Base-by-base conservation (phyloP, 1,140 invertebrate genomes). In the Cephus cinctus region DNA sequence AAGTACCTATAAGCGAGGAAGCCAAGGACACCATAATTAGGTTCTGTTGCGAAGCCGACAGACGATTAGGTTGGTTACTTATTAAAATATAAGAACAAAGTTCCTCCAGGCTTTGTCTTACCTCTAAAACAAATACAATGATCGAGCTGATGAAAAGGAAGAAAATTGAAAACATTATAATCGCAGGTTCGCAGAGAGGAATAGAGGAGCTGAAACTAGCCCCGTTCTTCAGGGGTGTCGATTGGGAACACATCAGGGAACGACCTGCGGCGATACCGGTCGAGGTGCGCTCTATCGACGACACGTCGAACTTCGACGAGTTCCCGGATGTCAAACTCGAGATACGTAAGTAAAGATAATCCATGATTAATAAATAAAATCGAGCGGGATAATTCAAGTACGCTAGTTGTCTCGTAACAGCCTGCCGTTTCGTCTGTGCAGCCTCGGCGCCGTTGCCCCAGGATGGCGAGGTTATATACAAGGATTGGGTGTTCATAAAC, bases 241-340 rank as follows among this genome's bases (percentile, higher is more conserved):
- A 98, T 75, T 97, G 94, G 94, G 90, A 92, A 60, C 93, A 97
- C 75, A 96, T 92, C 62, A 86, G 96, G 54, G 96, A 99, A 70
- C 82, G 96, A 52, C 97, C 98, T 38, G 93, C 98, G 47, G 96
- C 96, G 54, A 98, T 98, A 77, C 87, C 92, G 35, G 93, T 98
- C 19, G 92, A 96, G 70, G 93, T 98, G 49, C 85, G 86, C 65
- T 90, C 90, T 43, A 94, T 96, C 56, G 92, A 96, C 71, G 98
- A 99, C 75, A 99, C 98, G 31, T 98, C 96, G 51, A 99, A 99
- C 79, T 99, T 99, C 77, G 98, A 99, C 79, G 97, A 99, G 60
- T 99, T 99, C 80, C 96, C 96, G 8, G 94, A 99, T 77, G 95
- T 98, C 56, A 97, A 98, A 78, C 81, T 98, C 40, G 94, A 97